phyloP scores from a whole-genome alignment of 2,888 invertebrate species.

The Ceraclea dissimilis region DNA sequence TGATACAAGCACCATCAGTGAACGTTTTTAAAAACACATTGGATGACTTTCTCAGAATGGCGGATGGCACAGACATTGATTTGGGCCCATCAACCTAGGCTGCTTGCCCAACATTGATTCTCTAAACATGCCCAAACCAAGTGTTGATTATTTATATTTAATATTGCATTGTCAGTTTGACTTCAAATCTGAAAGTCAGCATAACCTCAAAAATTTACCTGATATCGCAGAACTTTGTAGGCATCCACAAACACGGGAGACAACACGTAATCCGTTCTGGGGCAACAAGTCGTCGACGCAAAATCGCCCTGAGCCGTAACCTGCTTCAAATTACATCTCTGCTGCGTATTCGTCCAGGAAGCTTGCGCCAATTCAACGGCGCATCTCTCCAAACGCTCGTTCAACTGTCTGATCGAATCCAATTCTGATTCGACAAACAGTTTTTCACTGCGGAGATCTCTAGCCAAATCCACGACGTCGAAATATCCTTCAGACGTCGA shows the following conservation, averaged over 20 bases:
- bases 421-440: slow-evolving; percentile 82
- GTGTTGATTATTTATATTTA: too few relatives aligned
- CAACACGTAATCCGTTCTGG: slow-evolving; percentile 38
- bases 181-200: too few relatives aligned
- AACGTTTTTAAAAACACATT: too few relatives aligned
- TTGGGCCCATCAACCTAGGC: too few relatives aligned
- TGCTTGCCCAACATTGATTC: too few relatives aligned
- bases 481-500: slow-evolving; percentile 34
- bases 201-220: slow-evolving; percentile 49
- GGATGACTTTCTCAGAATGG: too few relatives aligned
- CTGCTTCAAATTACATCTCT: slow-evolving; percentile 71
- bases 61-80: too few relatives aligned
- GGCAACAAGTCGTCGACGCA: slow-evolving; percentile 70
- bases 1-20: too few relatives aligned
- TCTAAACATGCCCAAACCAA: too few relatives aligned
- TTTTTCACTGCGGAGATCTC: slow-evolving; percentile 73
- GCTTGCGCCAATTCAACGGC: slow-evolving; percentile 55
- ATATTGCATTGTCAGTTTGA: too few relatives aligned
- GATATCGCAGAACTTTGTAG: slow-evolving; percentile 76
- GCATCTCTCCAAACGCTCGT: slow-evolving; percentile 59
- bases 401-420: slow-evolving; percentile 68
- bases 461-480: slow-evolving; percentile 46
- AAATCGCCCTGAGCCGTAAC: slow-evolving; percentile 68
- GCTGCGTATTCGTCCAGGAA: slow-evolving; percentile 84
- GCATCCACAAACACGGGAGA: slow-evolving; percentile 65